Conservation (phyloP, 1,140 invertebrate genomes). For the Atta colombica region DNA sequence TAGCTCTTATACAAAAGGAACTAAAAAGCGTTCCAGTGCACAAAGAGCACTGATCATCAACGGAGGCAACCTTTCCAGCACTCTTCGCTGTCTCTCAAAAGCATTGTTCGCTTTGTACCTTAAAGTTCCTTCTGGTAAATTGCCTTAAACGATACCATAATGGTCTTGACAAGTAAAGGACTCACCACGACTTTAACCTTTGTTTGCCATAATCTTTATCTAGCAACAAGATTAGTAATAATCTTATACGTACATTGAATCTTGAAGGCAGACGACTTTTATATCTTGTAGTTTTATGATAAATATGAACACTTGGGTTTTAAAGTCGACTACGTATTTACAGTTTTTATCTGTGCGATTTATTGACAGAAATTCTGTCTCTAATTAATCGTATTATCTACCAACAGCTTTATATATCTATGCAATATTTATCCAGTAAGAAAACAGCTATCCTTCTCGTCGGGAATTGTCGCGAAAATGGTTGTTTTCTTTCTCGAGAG, state of each 20-base stretch:
- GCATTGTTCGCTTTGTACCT: constrained; percentile 66
- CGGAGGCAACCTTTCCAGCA: constrained; percentile 36
- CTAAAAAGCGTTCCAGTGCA: constrained; percentile 6
- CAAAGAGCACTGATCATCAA: constrained; percentile 38
- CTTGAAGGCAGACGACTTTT: not conserved
- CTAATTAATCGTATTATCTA: constrained; percentile 1
- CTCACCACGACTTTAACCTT: constrained; percentile 62
- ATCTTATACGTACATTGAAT: not conserved
- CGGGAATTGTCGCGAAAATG: constrained; percentile 29
- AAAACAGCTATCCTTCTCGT: not conserved
- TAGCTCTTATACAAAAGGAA: constrained; percentile 37
- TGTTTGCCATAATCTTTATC: constrained; percentile 61
- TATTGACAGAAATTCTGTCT: not conserved
- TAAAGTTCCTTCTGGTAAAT: constrained; percentile 72
- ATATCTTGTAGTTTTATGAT: not conserved
- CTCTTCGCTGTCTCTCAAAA: constrained; percentile 50
- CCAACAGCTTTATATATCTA: not conserved
- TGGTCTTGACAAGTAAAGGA: constrained; percentile 58
- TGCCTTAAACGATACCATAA: constrained; percentile 66
- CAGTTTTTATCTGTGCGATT: not conserved
- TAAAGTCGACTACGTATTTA: not conserved
- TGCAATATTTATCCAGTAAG: constrained; percentile 6
- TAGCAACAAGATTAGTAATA: constrained; percentile 55
- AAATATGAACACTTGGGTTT: not conserved
- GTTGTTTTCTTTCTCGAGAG: constrained; percentile 51